Evolutionary conservation across 2,797 vertebrate genomes (phyloP).

Genomic region (Sparus aurata): DNA sequence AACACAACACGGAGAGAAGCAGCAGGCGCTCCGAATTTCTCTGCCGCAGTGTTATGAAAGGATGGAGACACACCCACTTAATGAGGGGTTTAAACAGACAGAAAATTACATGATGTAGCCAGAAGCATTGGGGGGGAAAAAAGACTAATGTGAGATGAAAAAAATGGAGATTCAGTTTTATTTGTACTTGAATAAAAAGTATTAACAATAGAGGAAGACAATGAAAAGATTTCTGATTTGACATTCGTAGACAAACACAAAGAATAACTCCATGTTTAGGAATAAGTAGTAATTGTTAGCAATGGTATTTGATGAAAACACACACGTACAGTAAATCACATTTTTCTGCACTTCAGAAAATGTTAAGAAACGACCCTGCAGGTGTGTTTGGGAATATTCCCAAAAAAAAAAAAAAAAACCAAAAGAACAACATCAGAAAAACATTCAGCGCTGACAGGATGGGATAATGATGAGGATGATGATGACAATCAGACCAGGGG

Average conservation of each 20-base stretch:
- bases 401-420: neutral
- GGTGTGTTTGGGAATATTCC: slow-evolving; percentile 17
- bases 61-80: slow-evolving; percentile 46
- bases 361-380: slow-evolving; percentile 42
- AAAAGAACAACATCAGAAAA: too few relatives aligned
- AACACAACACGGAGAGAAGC: slow-evolving; percentile 30
- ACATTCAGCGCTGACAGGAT: slow-evolving; percentile 29
- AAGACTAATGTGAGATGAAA: slow-evolving; percentile 40
- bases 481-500: slow-evolving; percentile 54
- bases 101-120: slow-evolving; percentile 56
- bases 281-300: slow-evolving; percentile 26
- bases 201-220: neutral
- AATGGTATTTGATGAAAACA: slow-evolving; percentile 25
- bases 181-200: slow-evolving; percentile 37
- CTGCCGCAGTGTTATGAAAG: slow-evolving; percentile 31
- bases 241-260: slow-evolving; percentile 31
- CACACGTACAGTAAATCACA: slow-evolving; percentile 33
- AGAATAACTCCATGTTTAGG: slow-evolving; percentile 21
- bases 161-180: slow-evolving; percentile 47
- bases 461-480: slow-evolving; percentile 60
- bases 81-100: slow-evolving; percentile 50
- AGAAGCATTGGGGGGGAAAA: slow-evolving; percentile 20
- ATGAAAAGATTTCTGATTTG: slow-evolving; percentile 36
- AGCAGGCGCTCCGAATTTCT: slow-evolving; percentile 41
- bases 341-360: slow-evolving; percentile 44